A percentile compares a stretch with the other conserved stretches of the same genome.
Conservation (phyloP, 1,140 invertebrate genomes). For the Drosophila sechellia region DNA sequence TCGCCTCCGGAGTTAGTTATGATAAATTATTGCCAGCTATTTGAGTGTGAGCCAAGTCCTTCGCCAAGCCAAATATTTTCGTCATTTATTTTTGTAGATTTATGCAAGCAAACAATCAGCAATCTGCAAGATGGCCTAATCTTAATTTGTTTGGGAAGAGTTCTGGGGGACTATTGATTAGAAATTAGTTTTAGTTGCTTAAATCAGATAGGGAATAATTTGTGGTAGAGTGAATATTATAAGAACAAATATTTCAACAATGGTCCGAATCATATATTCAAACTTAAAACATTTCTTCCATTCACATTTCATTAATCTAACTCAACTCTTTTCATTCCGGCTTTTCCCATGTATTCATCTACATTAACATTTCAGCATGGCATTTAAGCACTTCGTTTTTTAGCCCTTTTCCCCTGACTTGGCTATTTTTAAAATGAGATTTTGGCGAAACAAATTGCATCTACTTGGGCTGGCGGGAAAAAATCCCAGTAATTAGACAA, state of each 20-base stretch:
- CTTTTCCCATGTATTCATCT: slow-evolving; percentile 35
- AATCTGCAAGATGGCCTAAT: slow-evolving; percentile 31
- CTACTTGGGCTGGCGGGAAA: slow-evolving; percentile 58
- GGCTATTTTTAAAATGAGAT: slow-evolving; percentile 60
- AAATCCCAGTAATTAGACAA: slow-evolving; percentile 74
- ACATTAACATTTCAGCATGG: slow-evolving; percentile 52
- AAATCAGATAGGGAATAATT: background rate
- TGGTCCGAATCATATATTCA: too few species aligned
- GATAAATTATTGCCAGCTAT: slow-evolving; percentile 58
- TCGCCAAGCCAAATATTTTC: slow-evolving; percentile 41
- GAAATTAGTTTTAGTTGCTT: slow-evolving; percentile 7
- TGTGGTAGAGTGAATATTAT: too few species aligned
- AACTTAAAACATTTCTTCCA: slow-evolving; percentile 11
- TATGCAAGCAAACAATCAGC: slow-evolving; percentile 37
- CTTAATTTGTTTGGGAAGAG: background rate
- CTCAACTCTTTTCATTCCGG: slow-evolving; percentile 21
- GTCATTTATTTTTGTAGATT: slow-evolving; percentile 33
- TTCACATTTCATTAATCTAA: slow-evolving; percentile 38
- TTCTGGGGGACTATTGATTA: slow-evolving; percentile 19
- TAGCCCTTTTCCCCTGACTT: slow-evolving; percentile 39
- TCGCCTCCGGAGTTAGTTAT: slow-evolving; percentile 59
- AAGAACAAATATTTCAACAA: too few species aligned
- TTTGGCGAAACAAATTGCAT: slow-evolving; percentile 69
- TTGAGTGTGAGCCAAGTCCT: slow-evolving; percentile 50
- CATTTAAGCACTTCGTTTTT: slow-evolving; percentile 42